Evolutionary conservation across 2,888 invertebrate species (phyloP).

Genomic region (Agonum fuliginosum): DNA sequence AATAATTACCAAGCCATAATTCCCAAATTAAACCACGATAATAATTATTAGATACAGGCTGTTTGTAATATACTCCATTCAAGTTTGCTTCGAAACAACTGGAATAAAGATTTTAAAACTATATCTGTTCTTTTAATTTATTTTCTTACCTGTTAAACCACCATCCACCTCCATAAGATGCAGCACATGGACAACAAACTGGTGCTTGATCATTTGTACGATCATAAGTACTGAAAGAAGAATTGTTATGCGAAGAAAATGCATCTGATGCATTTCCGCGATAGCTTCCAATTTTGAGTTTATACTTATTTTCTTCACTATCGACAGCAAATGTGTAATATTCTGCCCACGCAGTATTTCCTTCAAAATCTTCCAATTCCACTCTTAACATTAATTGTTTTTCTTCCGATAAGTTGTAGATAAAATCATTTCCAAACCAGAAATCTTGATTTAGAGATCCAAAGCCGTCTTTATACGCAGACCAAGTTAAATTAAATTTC

Average conservation of each 20-base stretch:
- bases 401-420: slow-evolving; percentile 72
- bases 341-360: slow-evolving; percentile 73
- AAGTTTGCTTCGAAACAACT: slow-evolving; percentile 77
- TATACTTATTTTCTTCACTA: slow-evolving; percentile 72
- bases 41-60: slow-evolving; percentile 72
- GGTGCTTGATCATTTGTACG: slow-evolving; percentile 74
- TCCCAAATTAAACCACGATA: slow-evolving; percentile 77
- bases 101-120: slow-evolving; percentile 61
- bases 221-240: slow-evolving; percentile 74
- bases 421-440: slow-evolving; percentile 78
- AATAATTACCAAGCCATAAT: slow-evolving; percentile 76
- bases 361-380: slow-evolving; percentile 75
- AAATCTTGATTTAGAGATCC: slow-evolving; percentile 75
- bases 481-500: slow-evolving; percentile 76
- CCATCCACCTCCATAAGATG: slow-evolving; percentile 77
- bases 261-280: slow-evolving; percentile 75
- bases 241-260: slow-evolving; percentile 74
- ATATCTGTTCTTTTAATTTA: background rate
- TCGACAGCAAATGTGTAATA: slow-evolving; percentile 72
- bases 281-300: slow-evolving; percentile 73
- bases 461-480: slow-evolving; percentile 76
- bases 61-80: slow-evolving; percentile 74
- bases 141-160: slow-evolving; percentile 76
- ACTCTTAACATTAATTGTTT: slow-evolving; percentile 73
- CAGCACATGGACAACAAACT: slow-evolving; percentile 75